These are phyloP conservation scores for Odontesthes bonariensis DNA, from an alignment of 2,113 vertebrate genomes.

Conservation along the genomic window DNA sequence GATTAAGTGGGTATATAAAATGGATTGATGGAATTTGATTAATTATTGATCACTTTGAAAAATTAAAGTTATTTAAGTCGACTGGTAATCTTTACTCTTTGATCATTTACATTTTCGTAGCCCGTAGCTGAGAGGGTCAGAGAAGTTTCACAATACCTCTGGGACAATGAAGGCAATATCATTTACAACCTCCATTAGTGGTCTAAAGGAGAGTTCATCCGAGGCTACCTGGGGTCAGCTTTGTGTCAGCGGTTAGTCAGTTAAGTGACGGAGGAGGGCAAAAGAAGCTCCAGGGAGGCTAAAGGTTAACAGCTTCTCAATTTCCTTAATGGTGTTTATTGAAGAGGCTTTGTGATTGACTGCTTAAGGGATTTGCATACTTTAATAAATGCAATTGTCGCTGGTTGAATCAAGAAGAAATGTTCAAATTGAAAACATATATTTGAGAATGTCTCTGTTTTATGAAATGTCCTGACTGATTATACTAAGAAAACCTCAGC, in stretches of 20 bases:
- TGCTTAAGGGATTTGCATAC: conserved; percentile 3
- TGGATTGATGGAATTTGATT: too few relatives aligned
- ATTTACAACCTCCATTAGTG: conserved; percentile 40
- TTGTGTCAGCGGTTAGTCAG: conserved; percentile 36
- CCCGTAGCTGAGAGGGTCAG: background rate
- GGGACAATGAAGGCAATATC: conserved; percentile 26
- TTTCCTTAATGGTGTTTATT: conserved; percentile 57
- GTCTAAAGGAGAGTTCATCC: conserved; percentile 41
- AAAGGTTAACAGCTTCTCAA: conserved; percentile 60
- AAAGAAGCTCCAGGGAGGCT: conserved; percentile 35
- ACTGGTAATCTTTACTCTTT: background rate
- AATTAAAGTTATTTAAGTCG: background rate
- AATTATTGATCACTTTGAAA: background rate
- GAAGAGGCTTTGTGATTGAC: conserved; percentile 5
- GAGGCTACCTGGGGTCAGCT: conserved; percentile 47
- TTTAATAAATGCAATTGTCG: conserved; percentile 3
- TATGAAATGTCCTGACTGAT: background rate
- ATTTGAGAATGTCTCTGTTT: background rate
- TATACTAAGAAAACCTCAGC: background rate
- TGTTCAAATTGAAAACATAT: background rate
- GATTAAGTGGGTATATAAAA: too few relatives aligned
- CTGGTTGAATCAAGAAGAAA: background rate
- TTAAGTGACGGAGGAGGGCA: conserved; percentile 39
- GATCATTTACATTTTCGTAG: background rate
- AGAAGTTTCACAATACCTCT: background rate